Conservation (phyloP, 2,888 invertebrate species). For the Yponomeuta sedellus region DNA sequence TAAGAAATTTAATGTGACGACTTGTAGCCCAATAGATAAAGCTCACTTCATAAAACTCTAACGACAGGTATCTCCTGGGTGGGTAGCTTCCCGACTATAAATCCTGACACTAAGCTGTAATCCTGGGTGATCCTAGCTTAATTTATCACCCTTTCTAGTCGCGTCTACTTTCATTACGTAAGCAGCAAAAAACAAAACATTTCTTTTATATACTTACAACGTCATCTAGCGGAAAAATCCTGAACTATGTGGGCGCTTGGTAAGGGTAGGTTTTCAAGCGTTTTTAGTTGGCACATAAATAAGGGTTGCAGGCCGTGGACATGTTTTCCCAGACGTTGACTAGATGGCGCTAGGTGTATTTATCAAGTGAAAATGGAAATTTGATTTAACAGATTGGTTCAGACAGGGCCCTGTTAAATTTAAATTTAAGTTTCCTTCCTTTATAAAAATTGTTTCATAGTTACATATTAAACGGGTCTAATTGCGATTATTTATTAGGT, state of each 20-base stretch:
- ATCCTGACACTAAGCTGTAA: not conserved
- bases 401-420: too few species aligned
- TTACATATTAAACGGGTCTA: too few species aligned
- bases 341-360: too few species aligned
- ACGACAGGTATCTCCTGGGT: not conserved
- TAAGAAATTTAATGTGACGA: not conserved
- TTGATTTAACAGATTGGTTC: too few species aligned
- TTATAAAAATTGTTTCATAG: too few species aligned
- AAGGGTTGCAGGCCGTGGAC: too few species aligned
- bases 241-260: not conserved
- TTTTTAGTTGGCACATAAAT: too few species aligned
- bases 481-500: too few species aligned
- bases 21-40: not conserved
- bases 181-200: not conserved
- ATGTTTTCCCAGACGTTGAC: too few species aligned
- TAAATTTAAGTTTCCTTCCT: too few species aligned
- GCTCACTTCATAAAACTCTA: not conserved
- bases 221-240: not conserved
- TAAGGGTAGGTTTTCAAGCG: not conserved
- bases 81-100: not conserved
- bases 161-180: not conserved
- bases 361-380: too few species aligned
- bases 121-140: not conserved
- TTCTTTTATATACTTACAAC: not conserved
- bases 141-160: not conserved